These are phyloP conservation scores for Lordiphosa clarofinis DNA, from an alignment of 1,140 invertebrate species.

Conservation along the genomic window DNA sequence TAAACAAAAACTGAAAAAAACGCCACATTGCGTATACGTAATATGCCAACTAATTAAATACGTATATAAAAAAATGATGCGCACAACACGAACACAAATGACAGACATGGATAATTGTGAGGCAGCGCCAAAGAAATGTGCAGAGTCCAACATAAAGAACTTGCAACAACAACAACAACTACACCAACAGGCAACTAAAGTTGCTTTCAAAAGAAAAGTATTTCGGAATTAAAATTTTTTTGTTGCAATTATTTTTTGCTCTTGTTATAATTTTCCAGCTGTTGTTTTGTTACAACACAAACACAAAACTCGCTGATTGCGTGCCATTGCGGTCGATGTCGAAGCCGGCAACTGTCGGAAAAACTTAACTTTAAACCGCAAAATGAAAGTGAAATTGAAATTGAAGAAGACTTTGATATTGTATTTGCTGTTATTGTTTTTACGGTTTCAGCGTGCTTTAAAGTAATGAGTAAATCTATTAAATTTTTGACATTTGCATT, in stretches of 20 bases:
- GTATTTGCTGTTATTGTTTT: constrained; percentile 24
- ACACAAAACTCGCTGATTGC: constrained; percentile 45
- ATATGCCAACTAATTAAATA: constrained; percentile 24
- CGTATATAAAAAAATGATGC: constrained; percentile 17
- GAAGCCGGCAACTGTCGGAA: constrained; percentile 52
- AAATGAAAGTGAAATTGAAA: constrained; percentile 74
- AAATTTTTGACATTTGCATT: constrained; percentile 12
- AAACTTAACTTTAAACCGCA: constrained; percentile 67
- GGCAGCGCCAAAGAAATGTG: not conserved
- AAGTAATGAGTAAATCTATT: constrained; percentile 17
- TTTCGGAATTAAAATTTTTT: constrained; percentile 40
- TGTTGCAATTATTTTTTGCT: constrained; percentile 44
- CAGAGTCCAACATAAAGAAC: constrained; percentile 20
- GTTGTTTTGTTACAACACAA: constrained; percentile 61
- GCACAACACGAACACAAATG: constrained; percentile 26
- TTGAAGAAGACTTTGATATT: constrained; percentile 59
- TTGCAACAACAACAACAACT: constrained; percentile 9
- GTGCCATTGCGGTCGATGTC: constrained; percentile 49
- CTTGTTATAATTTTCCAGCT: constrained; percentile 67
- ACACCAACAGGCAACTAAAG: not conserved
- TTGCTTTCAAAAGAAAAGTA: constrained; percentile 8
- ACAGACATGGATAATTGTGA: constrained; percentile 2
- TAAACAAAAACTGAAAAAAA: constrained; percentile 7
- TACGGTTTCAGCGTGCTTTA: not conserved
- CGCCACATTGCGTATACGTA: constrained; percentile 46